These are phyloP conservation scores for Spodoptera frugiperda DNA, from an alignment of 1,140 invertebrate genomes.

Conservation along the genomic window DNA sequence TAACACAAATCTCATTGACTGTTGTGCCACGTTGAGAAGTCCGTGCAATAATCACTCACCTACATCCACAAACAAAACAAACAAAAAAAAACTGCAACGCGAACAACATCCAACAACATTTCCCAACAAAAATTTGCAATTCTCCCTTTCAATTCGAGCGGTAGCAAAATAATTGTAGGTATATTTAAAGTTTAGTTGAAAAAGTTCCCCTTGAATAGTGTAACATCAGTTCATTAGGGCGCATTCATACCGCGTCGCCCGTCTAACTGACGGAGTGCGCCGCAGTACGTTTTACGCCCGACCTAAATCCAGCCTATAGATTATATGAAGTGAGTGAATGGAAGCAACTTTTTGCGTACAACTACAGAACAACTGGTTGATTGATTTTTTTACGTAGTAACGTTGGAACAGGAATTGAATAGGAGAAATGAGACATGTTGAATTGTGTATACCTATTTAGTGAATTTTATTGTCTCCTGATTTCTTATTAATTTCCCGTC, in stretches of 20 bases:
- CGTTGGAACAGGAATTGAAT: background rate
- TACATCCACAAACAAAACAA: background rate
- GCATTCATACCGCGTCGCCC: slow-evolving; percentile 65
- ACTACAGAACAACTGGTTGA: background rate
- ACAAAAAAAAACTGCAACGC: background rate
- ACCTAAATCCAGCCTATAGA: slow-evolving; percentile 60
- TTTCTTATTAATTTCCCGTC: too few species aligned
- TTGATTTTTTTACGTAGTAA: background rate
- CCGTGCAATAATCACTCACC: too few species aligned
- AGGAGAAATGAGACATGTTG: background rate
- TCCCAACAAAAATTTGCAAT: slow-evolving; percentile 20
- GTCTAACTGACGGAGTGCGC: slow-evolving; percentile 52
- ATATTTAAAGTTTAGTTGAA: slow-evolving; percentile 58
- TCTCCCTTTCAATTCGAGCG: slow-evolving; percentile 22
- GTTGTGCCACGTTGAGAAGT: too few species aligned
- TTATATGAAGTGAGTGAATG: slow-evolving; percentile 12
- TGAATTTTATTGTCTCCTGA: too few species aligned
- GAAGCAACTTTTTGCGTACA: slow-evolving; percentile 12
- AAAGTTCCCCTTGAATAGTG: slow-evolving; percentile 62
- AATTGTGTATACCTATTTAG: too few species aligned
- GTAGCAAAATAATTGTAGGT: slow-evolving; percentile 41
- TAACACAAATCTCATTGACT: too few species aligned
- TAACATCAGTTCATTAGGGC: slow-evolving; percentile 71
- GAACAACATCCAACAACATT: background rate
- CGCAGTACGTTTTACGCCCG: slow-evolving; percentile 63